Conservation (phyloP, 2,113 vertebrate species). For the Melanerpes formicivorus region DNA sequence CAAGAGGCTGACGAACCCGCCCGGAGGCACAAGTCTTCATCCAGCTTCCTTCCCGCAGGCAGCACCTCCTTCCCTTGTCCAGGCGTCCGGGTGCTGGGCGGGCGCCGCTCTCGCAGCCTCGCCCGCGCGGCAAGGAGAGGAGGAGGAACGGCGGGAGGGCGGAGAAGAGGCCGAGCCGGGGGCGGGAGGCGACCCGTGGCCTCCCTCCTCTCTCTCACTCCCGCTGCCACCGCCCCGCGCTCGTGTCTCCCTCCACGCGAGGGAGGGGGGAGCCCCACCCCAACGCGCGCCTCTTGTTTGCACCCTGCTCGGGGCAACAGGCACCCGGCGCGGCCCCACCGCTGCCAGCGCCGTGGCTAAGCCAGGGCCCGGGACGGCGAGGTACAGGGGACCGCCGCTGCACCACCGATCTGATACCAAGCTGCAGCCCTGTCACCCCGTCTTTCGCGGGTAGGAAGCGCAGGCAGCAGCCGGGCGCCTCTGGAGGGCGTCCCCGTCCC, state of each 20-base stretch:
- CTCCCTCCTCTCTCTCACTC: background rate
- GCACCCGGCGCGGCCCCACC: background rate
- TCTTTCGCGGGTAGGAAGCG: too few species aligned
- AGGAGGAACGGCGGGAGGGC: background rate
- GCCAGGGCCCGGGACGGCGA: background rate
- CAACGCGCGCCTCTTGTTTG: background rate
- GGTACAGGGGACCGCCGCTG: fast-evolving
- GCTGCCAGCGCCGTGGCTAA: too few species aligned
- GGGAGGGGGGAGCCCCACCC: background rate
- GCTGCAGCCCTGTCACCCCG: background rate
- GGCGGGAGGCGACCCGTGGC: background rate
- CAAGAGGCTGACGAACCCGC: background rate
- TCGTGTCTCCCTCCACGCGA: background rate
- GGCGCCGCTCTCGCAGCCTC: background rate
- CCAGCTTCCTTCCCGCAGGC: background rate
- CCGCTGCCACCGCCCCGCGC: too few species aligned
- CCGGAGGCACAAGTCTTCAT: background rate
- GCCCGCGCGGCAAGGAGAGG: background rate
- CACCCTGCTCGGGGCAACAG: background rate
- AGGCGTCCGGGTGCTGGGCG: background rate
- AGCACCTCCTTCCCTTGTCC: background rate
- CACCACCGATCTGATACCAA: background rate
- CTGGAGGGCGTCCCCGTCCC: background rate
- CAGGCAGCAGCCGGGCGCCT: background rate
- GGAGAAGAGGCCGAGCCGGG: background rate